Evolutionary conservation across 2,888 invertebrate genomes (phyloP).

Genomic region (Alloplasta piceator): DNA sequence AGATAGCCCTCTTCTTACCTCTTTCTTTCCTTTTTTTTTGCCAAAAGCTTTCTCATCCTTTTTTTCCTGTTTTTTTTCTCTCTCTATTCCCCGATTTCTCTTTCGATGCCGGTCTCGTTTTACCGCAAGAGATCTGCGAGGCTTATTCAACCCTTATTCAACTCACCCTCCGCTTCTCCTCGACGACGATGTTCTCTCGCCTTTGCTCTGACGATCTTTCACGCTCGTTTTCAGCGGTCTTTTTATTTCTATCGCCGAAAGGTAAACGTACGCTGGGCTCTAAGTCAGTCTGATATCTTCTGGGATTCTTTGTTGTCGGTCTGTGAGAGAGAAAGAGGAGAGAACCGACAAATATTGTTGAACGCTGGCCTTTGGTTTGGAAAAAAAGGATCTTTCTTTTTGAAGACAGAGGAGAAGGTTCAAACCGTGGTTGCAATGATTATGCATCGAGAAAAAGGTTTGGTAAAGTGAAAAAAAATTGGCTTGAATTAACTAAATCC

Average conservation of each 20-base stretch:
- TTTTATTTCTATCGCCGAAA: conserved; percentile 72
- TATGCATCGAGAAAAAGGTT: too few species aligned
- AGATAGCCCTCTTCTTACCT: conserved; percentile 74
- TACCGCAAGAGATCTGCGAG: conserved; percentile 40
- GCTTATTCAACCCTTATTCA: conserved; percentile 39
- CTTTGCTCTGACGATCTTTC: conserved; percentile 19
- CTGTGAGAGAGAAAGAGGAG: conserved; percentile 36
- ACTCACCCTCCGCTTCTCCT: conserved; percentile 12
- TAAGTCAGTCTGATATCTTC: conserved; percentile 70
- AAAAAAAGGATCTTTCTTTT: not conserved
- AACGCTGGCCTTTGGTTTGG: conserved; percentile 20
- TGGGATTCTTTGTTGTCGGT: conserved; percentile 57
- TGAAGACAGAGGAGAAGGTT: too few species aligned
- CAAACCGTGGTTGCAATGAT: not conserved
- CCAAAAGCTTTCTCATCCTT: conserved; percentile 59
- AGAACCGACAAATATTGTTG: conserved; percentile 6
- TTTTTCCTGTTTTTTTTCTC: conserved; percentile 46
- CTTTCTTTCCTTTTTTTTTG: conserved; percentile 50
- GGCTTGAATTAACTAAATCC: too few species aligned
- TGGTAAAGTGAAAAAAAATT: too few species aligned
- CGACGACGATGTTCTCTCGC: not conserved
- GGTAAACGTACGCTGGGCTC: conserved; percentile 68
- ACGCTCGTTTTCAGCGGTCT: conserved; percentile 53
- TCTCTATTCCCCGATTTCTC: conserved; percentile 48
- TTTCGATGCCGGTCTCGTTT: conserved; percentile 33